Evolutionary conservation across 2,888 invertebrate genomes (phyloP).

Genomic region (Cheilosia soror): DNA sequence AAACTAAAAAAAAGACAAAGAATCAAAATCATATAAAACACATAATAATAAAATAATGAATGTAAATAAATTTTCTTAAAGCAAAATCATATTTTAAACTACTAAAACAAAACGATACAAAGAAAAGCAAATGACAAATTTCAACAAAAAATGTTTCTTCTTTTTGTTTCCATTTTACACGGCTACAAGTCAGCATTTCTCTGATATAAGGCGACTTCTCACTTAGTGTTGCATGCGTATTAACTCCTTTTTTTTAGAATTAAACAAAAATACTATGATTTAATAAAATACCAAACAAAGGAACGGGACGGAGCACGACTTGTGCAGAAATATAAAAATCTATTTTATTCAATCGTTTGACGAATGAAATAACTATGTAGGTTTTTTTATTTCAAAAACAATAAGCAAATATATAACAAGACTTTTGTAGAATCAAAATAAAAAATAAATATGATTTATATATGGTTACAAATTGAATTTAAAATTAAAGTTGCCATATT

Average conservation of each 20-base stretch:
- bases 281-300: constrained; percentile 57
- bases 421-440: constrained; percentile 7
- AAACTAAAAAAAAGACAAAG: constrained; percentile 61
- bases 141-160: background rate
- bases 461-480: constrained; percentile 6
- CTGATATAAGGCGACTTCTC: constrained; percentile 8
- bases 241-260: background rate
- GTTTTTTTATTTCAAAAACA: constrained; percentile 24
- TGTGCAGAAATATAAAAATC: background rate
- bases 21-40: constrained; percentile 32
- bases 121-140: constrained; percentile 3
- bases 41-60: constrained; percentile 49
- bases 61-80: constrained; percentile 39
- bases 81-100: constrained; percentile 30
- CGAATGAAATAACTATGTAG: background rate
- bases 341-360: constrained; percentile 20
- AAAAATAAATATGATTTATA: constrained; percentile 30
- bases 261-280: constrained; percentile 30
- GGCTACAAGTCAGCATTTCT: background rate
- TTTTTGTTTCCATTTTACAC: background rate
- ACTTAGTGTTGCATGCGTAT: constrained; percentile 6
- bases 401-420: constrained; percentile 10
- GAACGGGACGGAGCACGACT: constrained; percentile 61
- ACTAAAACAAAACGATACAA: background rate
- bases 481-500: constrained; percentile 55